Evolutionary conservation across 2,797 vertebrate genomes (phyloP), one percentile per base, ranked within the genome.

Genomic region (Aldrovandia affinis): DNA sequence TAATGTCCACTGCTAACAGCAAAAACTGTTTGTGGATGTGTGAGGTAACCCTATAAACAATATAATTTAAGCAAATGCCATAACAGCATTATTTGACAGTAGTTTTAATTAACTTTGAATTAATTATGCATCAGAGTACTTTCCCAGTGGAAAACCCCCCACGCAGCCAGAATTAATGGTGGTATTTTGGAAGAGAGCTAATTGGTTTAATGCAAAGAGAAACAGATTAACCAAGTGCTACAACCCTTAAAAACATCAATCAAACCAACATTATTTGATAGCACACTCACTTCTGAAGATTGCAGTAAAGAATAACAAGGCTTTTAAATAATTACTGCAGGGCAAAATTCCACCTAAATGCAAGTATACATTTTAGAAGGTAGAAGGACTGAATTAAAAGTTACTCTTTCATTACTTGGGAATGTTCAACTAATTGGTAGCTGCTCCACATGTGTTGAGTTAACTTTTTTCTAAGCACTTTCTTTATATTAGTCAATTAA

Each of bases 401-500:
- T 25, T 25, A 1, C 39, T 39, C 68, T 75, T 42, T 47, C 42
- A 25, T 47, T 73, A 7, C 18, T 73, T 25, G 42, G 22, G 12
- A 44, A 25, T 70, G 65, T 39, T 70, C 33, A 70, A 33, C 12
- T 39, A 39, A 30, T 36, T 70, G 68, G 12, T 70, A 81, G 22
- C 39, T 42, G 47, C 44, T 63, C 68, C 50, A 81, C 15, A 57
- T 39, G 47, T 25, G 39, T 84, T 81, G 50, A 57, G 44, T 70
- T n/a, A 70, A 80, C 33, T 73, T 70, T 78, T 78, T 55, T n/a
- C 44, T 73, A 80, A 55, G 50, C 55, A 33, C 78, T 68, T 57
- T 8, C 28, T 84, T 65, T 84, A 42, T 81, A 73, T 80, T 55
- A 57, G 50, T 61, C 61, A 84, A 57, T 80, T 83, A 55, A 80